Evolutionary conservation across 2,113 vertebrate species (phyloP).

Genomic region (Taxidea taxus): DNA sequence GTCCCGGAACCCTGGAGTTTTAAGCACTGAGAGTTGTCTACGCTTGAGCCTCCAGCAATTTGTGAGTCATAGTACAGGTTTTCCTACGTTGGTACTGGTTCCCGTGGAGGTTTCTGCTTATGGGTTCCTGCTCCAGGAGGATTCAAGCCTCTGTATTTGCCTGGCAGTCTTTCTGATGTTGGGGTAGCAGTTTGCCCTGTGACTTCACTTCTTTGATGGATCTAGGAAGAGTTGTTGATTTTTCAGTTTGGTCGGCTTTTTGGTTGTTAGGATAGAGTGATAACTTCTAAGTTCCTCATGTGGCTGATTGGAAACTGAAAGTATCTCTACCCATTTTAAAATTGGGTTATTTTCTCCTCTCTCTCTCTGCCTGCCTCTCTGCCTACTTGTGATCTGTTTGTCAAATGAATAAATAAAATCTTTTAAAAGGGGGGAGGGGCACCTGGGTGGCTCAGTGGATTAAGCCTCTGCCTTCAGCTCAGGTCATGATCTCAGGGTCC

Average conservation of each 20-base stretch:
- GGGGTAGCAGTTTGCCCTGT: background rate
- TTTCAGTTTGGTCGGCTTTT: background rate
- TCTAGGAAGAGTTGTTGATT: background rate
- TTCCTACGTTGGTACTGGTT: background rate
- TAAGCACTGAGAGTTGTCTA: background rate
- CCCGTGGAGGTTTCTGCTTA: background rate
- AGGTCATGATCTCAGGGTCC: too few relatives aligned
- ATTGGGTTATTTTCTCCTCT: too few relatives aligned
- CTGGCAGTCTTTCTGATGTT: background rate
- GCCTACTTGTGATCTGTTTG: too few relatives aligned
- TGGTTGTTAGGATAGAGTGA: background rate
- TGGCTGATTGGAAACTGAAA: background rate
- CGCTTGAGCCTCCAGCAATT: background rate
- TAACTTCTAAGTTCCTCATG: background rate
- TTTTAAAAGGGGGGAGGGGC: too few relatives aligned
- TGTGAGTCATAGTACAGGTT: background rate
- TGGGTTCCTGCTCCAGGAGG: background rate
- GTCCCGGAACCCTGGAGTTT: background rate
- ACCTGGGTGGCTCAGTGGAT: too few relatives aligned
- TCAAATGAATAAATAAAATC: too few relatives aligned
- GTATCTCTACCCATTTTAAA: background rate
- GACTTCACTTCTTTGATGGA: background rate
- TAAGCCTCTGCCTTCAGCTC: too few relatives aligned
- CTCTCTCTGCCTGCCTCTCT: too few relatives aligned
- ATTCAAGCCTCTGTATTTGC: background rate